phyloP scores from a whole-genome alignment of 2,888 invertebrate genomes.

The Yponomeuta evonymella region DNA sequence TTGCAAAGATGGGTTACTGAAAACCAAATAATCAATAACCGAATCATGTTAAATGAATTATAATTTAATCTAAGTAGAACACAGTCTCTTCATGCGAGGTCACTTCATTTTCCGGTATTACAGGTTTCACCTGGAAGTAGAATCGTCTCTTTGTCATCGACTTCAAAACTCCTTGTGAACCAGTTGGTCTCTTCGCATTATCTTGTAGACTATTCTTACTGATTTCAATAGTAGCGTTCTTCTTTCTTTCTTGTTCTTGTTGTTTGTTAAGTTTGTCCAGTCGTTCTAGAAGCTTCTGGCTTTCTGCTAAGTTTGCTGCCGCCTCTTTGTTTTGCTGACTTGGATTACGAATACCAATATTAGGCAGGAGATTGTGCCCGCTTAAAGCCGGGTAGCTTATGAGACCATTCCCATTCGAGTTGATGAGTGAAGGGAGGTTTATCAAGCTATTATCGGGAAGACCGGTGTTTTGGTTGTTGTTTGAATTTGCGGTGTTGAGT shows the following conservation, averaged over 20 bases:
- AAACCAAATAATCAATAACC: too few relatives aligned
- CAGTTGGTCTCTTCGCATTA: background rate
- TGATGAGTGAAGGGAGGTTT: background rate
- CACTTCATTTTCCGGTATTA: slow-evolving; percentile 34
- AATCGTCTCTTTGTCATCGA: slow-evolving; percentile 30
- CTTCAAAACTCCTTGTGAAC: slow-evolving; percentile 6
- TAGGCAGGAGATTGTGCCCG: background rate
- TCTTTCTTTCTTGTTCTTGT: slow-evolving; percentile 28
- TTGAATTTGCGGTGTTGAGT: background rate
- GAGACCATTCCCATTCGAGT: background rate
- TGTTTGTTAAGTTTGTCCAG: slow-evolving; percentile 32
- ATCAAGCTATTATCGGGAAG: background rate
- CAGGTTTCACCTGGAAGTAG: slow-evolving; percentile 35
- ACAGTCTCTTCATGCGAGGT: slow-evolving; percentile 26
- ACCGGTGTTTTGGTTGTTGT: slow-evolving; percentile 4
- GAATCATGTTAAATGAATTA: slow-evolving; percentile 4
- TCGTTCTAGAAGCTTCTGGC: slow-evolving; percentile 27
- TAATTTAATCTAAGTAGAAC: slow-evolving; percentile 31
- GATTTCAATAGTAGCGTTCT: background rate
- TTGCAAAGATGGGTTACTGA: too few relatives aligned
- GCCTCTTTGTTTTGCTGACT: background rate
- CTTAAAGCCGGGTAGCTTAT: background rate
- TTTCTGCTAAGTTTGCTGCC: slow-evolving; percentile 15
- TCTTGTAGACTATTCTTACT: background rate
- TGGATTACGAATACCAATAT: background rate